Conservation (phyloP, 2,888 invertebrate species). For the Drosophila borealis region DNA sequence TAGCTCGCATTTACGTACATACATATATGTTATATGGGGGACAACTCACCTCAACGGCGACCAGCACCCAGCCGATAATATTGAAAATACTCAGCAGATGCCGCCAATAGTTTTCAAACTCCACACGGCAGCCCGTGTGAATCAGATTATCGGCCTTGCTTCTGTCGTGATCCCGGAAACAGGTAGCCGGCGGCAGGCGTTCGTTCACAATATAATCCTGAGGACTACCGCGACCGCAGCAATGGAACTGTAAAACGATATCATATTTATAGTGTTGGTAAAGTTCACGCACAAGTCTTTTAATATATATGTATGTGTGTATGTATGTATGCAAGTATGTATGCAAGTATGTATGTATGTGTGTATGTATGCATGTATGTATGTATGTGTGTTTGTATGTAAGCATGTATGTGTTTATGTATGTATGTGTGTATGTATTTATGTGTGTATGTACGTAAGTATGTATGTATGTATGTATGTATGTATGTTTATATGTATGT, state of each 20-base stretch:
- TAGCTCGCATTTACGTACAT: background rate
- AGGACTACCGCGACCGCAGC: slow-evolving; percentile 83
- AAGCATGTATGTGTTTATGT: too few species aligned
- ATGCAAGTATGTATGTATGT: too few species aligned
- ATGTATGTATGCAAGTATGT: too few species aligned
- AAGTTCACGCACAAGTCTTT: too few species aligned
- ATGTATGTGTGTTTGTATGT: too few species aligned
- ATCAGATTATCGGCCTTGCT: slow-evolving; percentile 73
- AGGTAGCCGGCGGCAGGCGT: slow-evolving; percentile 78
- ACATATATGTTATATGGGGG: too few species aligned
- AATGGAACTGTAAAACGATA: slow-evolving; percentile 66
- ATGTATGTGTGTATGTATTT: too few species aligned
- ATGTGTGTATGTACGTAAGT: too few species aligned
- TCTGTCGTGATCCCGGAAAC: slow-evolving; percentile 73
- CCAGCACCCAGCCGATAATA: slow-evolving; percentile 68
- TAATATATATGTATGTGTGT: too few species aligned
- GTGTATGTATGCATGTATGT: too few species aligned
- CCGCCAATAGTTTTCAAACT: slow-evolving; percentile 78
- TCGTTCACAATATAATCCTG: slow-evolving; percentile 81
- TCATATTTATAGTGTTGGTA: background rate
- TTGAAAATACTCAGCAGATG: slow-evolving; percentile 67
- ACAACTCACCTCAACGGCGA: slow-evolving; percentile 70
- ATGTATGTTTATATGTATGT: too few species aligned
- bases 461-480: too few species aligned
- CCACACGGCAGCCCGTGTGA: slow-evolving; percentile 73